Base-by-base conservation (phyloP, 2,113 vertebrate species). In the Clarias magur region DNA sequence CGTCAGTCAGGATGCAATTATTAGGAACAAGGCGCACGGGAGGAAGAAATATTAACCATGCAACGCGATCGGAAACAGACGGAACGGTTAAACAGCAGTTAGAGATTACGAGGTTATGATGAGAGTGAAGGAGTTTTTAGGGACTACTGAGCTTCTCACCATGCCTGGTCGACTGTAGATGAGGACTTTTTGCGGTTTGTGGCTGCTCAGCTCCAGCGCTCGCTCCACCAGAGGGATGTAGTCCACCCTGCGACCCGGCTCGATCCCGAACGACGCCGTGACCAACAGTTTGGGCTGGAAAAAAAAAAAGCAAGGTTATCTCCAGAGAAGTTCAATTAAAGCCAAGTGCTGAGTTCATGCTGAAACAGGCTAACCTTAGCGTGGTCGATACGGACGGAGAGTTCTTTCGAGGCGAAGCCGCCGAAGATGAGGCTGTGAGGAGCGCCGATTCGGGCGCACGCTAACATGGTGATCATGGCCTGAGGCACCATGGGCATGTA, bases 401-500 rank as follows among this genome's bases (percentile, higher is more conserved):
- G 96, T 91, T 99, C 98, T 89, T 96, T 98, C 25, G 98, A 97
- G 11, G 98, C 98, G 85, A 99, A 99, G 91, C 98, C 98, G 0
- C 98, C 98, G 86, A 99, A 99, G 90, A 99, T 99, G 82, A 99
- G 96, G 88, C 98, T 99, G 86, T 99, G 98, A 12, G 97, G 95
- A 53, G 98, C 98, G 82, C 98, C 98, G 82, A 99, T 95, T 88
- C 98, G 95, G 0, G 98, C 97, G 85, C 98, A 99, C 1, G 98
- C 97, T 91, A 99, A 89, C 98, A 99, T 99, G 86, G 96, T 93
- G 80, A 96, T 96, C 92, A 99, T 96, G 3, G 98, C 97, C 93
- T 99, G 96, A 0, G 98, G 98, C 83, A 99, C 96, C 98, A 99
- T 99, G 72, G 98, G 97, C 98, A 99, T 99, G 92, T 99, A 99